Percentiles rank a stretch among this genome's conserved stretches.
These are phyloP conservation scores for Drosophila guanche DNA, from an alignment of 1,140 invertebrate genomes.

Conservation along the genomic window DNA sequence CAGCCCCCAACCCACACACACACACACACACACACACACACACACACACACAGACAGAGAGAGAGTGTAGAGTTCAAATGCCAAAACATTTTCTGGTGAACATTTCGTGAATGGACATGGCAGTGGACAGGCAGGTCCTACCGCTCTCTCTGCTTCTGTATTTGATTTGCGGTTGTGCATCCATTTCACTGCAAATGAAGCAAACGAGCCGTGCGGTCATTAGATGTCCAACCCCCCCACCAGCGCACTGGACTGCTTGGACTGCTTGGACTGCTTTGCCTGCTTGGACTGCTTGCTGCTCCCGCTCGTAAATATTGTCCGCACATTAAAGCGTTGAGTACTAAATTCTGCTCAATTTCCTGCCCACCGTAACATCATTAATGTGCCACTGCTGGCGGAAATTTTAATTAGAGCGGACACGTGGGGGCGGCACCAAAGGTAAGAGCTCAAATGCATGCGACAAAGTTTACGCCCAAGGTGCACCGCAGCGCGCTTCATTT, in stretches of 20 bases:
- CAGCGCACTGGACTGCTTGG: constrained; percentile 53
- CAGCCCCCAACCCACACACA: no score
- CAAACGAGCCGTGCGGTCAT: constrained; percentile 78
- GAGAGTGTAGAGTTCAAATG: constrained; percentile 20
- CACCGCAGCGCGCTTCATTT: constrained; percentile 44
- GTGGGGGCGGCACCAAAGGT: constrained; percentile 4
- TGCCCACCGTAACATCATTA: constrained; percentile 41
- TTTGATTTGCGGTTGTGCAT: constrained; percentile 81
- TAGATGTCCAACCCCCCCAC: constrained; percentile 50
- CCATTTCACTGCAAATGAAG: constrained; percentile 79
- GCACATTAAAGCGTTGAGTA: constrained; percentile 49
- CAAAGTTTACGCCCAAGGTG: constrained; percentile 38
- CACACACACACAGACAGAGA: no score
- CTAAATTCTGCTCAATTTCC: constrained; percentile 49
- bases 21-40: no score
- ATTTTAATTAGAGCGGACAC: constrained; percentile 64
- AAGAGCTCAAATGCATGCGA: constrained; percentile 53
- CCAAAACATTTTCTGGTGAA: constrained; percentile 31
- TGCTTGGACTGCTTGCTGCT: background rate
- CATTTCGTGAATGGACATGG: constrained; percentile 24
- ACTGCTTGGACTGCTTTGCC: constrained; percentile 13
- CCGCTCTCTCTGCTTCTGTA: constrained; percentile 52
- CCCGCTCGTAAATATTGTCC: constrained; percentile 30
- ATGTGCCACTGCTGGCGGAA: constrained; percentile 38
- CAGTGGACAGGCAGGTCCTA: constrained; percentile 4